phyloP scores from a whole-genome alignment of 2,113 vertebrate species.

The Labeo catla region DNA sequence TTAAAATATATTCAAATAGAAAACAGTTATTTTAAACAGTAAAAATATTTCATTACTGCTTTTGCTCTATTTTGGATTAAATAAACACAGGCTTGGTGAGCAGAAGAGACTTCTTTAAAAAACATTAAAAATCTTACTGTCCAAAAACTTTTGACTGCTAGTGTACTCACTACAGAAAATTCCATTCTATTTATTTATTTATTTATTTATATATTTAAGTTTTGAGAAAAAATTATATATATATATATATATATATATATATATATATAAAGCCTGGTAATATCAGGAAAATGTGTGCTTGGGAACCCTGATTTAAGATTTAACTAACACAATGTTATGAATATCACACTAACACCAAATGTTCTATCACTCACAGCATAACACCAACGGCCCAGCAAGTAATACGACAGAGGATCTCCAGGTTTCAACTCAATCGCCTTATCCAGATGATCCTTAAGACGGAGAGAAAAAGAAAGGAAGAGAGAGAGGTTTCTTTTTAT shows the following conservation, averaged over 20 bases:
- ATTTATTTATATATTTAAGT: no score
- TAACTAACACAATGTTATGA: neutral
- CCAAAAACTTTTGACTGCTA: no score
- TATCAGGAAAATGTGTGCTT: no score
- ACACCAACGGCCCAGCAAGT: slow-evolving; percentile 95
- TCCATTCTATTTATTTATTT: no score
- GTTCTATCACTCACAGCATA: slow-evolving; percentile 85
- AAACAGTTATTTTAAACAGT: neutral
- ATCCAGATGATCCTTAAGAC: slow-evolving; percentile 90
- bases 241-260: no score
- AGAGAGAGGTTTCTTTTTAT: neutral
- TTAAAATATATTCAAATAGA: neutral
- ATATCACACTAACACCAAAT: neutral
- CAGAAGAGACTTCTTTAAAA: neutral
- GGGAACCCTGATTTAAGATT: neutral
- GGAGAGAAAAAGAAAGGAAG: slow-evolving; percentile 40
- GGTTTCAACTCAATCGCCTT: slow-evolving; percentile 93
- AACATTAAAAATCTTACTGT: no score
- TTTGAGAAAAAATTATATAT: no score
- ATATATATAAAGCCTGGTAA: no score
- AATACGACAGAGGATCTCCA: slow-evolving; percentile 90
- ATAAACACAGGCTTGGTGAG: no score
- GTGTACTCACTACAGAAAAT: no score
- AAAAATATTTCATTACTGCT: neutral
- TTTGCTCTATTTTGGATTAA: no score